phyloP scores from a whole-genome alignment of 1,140 invertebrate genomes.

The Drosophila malerkotliana region DNA sequence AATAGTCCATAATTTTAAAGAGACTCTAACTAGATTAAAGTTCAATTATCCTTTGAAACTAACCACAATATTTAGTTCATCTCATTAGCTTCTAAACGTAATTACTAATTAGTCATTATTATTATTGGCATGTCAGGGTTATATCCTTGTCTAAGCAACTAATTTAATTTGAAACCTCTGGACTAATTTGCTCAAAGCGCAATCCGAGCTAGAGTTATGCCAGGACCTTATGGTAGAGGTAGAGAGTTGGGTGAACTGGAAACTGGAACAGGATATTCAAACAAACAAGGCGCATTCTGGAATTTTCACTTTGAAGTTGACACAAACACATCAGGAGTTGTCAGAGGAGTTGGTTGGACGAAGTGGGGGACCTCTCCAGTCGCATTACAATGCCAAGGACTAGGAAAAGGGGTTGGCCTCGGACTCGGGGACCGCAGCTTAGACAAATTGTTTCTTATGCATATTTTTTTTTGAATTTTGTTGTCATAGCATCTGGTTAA shows the following conservation, averaged over 20 bases:
- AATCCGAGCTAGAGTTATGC: conserved; percentile 35
- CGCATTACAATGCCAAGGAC: conserved; percentile 32
- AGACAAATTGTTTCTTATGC: conserved; percentile 69
- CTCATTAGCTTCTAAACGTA: background rate
- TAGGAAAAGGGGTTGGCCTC: background rate
- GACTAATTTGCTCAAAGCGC: conserved; percentile 52
- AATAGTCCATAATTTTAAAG: background rate
- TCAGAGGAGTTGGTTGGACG: background rate
- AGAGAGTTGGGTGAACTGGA: background rate
- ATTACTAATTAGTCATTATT: background rate
- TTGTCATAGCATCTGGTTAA: conserved; percentile 56
- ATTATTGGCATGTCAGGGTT: background rate
- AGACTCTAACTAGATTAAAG: background rate
- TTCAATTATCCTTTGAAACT: background rate
- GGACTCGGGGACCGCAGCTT: conserved; percentile 44
- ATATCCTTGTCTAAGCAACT: background rate
- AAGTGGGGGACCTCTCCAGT: conserved; percentile 6
- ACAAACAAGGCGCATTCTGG: conserved; percentile 37
- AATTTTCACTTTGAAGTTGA: conserved; percentile 51
- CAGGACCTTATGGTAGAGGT: background rate
- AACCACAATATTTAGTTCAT: background rate
- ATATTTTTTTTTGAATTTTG: conserved; percentile 47
- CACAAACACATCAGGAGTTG: conserved; percentile 13
- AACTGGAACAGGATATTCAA: conserved; percentile 13
- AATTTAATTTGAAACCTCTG: conserved; percentile 21